A percentile compares a stretch with the other conserved stretches of the same genome.
Conservation (phyloP, 2,113 vertebrate species). For the Lanius collurio region DNA sequence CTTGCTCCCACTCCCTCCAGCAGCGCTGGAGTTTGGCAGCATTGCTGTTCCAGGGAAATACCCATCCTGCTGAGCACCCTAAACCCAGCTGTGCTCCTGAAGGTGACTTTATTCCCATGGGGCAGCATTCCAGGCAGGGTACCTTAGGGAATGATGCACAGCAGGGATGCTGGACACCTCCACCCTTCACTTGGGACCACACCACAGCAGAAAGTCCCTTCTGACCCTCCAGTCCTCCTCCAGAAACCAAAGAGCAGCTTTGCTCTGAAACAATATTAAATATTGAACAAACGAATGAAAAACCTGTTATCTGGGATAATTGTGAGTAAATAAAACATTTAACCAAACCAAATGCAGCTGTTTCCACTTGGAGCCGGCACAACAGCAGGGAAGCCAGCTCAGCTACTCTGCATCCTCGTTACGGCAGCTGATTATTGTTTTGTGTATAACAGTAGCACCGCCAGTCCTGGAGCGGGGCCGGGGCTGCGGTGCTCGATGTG, state of each 20-base stretch:
- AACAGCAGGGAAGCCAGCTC: conserved; percentile 66
- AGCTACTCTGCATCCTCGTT: conserved; percentile 54
- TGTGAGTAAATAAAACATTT: conserved; percentile 68
- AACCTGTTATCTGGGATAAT: conserved; percentile 62
- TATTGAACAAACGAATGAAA: conserved; percentile 45
- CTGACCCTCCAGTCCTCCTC: background rate
- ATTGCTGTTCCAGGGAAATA: background rate
- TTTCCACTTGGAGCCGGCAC: conserved; percentile 60
- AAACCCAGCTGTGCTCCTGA: background rate
- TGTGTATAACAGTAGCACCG: conserved; percentile 54
- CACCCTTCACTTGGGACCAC: background rate
- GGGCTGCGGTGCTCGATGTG: background rate
- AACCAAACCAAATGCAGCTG: conserved; percentile 65
- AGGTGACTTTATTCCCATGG: background rate
- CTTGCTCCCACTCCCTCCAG: background rate
- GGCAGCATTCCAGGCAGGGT: background rate
- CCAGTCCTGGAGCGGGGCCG: background rate
- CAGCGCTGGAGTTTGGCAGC: rapidly evolving
- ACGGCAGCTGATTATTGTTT: conserved; percentile 62
- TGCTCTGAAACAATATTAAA: conserved; percentile 17
- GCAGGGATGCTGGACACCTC: background rate
- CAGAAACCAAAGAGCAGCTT: background rate
- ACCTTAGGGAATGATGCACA: rapidly evolving
- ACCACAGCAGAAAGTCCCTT: background rate
- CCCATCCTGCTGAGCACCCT: rapidly evolving